phyloP scores from a whole-genome alignment of 2,797 vertebrate genomes.

The Pelochelys cantorii region DNA sequence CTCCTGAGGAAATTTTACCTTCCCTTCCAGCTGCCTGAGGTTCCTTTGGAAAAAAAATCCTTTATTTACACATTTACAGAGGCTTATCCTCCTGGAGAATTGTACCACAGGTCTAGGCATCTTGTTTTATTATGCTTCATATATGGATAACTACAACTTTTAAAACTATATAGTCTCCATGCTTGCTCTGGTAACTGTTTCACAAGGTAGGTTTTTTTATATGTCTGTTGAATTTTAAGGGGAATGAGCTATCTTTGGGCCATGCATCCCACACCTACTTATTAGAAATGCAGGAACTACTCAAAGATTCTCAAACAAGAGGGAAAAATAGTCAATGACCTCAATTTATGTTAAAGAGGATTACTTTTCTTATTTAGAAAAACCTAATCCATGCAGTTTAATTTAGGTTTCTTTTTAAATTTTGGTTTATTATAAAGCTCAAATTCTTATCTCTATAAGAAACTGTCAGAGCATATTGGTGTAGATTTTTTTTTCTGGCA shows the following conservation, averaged over 20 bases:
- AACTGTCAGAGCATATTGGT: not conserved
- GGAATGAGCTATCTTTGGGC: not conserved
- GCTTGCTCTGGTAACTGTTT: not conserved
- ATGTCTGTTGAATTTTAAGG: not conserved
- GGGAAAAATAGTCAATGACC: not conserved
- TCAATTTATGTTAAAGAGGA: not conserved
- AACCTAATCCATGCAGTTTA: not conserved
- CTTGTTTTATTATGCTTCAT: not conserved
- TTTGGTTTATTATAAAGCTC: not conserved
- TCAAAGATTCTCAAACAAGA: not conserved
- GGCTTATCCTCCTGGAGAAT: not conserved
- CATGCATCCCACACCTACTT: not conserved
- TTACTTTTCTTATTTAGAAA: not conserved
- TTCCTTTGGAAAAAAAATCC: accelerated
- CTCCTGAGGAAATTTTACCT: not conserved
- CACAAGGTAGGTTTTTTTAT: not conserved
- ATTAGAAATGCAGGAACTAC: accelerated
- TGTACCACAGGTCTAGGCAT: not conserved
- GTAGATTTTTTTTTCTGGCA: not conserved
- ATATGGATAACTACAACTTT: not conserved
- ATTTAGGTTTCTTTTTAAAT: not conserved
- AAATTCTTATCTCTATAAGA: not conserved
- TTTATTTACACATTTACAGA: not conserved
- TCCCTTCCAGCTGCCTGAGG: not conserved
- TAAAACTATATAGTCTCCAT: not conserved